Evolutionary conservation across 2,113 vertebrate genomes (phyloP), one percentile per base, ranked within the genome.

Genomic region (Cardinalis cardinalis): DNA sequence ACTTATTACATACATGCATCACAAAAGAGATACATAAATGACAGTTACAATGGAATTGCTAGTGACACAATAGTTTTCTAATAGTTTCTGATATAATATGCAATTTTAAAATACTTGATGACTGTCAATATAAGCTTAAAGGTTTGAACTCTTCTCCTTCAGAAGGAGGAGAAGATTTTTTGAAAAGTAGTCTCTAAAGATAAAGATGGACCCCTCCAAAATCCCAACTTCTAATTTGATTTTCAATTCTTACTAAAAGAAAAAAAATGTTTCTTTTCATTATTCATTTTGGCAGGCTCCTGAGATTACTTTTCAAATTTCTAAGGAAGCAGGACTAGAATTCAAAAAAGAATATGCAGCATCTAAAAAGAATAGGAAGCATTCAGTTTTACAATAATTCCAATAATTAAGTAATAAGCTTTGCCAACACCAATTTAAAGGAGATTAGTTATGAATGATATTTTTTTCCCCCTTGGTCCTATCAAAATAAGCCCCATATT

Each of bases 401-500:
- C 9, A 70, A 34, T 87, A 95, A 95, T 95, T 92, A 78, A 69
- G 52, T 88, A 85, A 91, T 49, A 34, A 93, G 21, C 17, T 95
- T 82, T 68, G 36, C 36, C 46, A 52, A 25, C 48, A 9, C 87
- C 65, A 51, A 32, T 94, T 94, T 81, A 92, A 93, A 94, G 87
- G 5, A 74, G 55, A 65, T 88, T 92, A 88, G 29, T 82, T 84
- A 51, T 59, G 25, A n/a, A 64, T 65, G 9, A 63, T 48, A 2
- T 25, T 41, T 83, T 83, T 79, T 80, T 64, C 26, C 73, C 38
- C 44, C 31, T 74, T 68, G 48, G 64, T 93, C 25, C 16, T 64
- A 76, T 86, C 55, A 65, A 94, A 86, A 88, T 64, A 91, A 92
- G 7, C 15, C 46, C 64, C 52, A 34, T 44, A 26, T 64, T 89